These are phyloP conservation scores for Sinocyclocheilus anshuiensis DNA, from an alignment of 2,113 vertebrate genomes.

Conservation along the genomic window DNA sequence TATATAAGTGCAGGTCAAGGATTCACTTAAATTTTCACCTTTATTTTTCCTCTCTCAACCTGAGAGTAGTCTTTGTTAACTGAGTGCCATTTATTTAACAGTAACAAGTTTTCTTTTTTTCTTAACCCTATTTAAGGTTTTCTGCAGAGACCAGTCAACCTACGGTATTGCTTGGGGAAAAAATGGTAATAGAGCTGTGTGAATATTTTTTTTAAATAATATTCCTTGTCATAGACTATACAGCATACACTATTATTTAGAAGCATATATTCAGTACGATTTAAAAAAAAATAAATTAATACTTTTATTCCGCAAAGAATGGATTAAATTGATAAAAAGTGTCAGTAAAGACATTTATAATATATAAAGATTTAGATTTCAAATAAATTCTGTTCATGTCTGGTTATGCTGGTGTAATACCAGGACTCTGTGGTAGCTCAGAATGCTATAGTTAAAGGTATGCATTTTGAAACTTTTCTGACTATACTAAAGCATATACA, in stretches of 20 bases:
- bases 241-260: background rate
- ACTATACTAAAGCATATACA: no score
- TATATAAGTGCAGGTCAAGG: background rate
- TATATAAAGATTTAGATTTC: background rate
- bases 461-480: no score
- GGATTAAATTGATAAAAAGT: background rate
- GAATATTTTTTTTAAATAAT: background rate
- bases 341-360: background rate
- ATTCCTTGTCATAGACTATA: background rate
- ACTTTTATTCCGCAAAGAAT: background rate
- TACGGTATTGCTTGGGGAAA: background rate
- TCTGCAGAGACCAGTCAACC: background rate
- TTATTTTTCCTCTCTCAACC: background rate
- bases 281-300: background rate
- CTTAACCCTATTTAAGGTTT: background rate
- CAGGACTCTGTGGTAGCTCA: background rate
- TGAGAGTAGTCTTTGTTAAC: background rate
- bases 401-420: background rate
- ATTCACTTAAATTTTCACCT: background rate
- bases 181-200: background rate
- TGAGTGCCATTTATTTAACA: background rate
- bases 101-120: background rate
- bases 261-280: background rate
- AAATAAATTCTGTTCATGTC: background rate
- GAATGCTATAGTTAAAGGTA: background rate